A percentile compares a stretch with the other conserved stretches of the same genome.
Conservation (phyloP, 2,797 vertebrate genomes). For the Phataginus tricuspis region DNA sequence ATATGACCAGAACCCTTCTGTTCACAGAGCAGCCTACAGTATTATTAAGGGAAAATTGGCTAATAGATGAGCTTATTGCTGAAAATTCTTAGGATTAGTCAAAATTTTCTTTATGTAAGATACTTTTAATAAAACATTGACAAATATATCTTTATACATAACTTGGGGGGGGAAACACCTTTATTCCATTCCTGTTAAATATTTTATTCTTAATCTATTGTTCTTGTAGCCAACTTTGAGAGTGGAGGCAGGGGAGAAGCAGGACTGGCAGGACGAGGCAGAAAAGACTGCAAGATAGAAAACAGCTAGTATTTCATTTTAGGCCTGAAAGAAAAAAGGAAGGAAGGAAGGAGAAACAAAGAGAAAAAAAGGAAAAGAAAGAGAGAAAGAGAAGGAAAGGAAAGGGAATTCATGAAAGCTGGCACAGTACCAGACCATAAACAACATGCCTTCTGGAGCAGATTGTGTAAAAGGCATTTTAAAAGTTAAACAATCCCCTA, state of each 20-base stretch:
- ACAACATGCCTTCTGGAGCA: constrained; percentile 39
- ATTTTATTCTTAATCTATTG: neutral
- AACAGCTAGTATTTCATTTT: neutral
- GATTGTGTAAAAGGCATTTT: constrained; percentile 41
- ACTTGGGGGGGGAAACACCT: neutral
- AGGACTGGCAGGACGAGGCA: neutral
- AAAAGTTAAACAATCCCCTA: constrained; percentile 42
- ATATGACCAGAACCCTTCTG: neutral
- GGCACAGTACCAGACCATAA: neutral
- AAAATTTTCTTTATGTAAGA: constrained; percentile 14
- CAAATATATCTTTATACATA: neutral
- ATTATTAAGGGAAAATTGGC: no score
- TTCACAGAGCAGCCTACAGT: no score
- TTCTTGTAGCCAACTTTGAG: neutral
- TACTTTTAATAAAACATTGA: constrained; percentile 33
- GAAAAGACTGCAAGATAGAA: neutral
- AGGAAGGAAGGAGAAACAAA: neutral
- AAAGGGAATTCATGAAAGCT: constrained; percentile 32
- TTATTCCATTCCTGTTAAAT: neutral
- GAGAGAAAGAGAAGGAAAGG: neutral
- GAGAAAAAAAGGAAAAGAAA: neutral
- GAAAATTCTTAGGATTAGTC: constrained; percentile 34
- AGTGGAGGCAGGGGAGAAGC: neutral
- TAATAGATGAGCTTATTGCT: neutral
- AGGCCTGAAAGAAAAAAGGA: neutral